Percentiles rank a stretch among this genome's conserved stretches.
Evolutionary conservation across 2,797 vertebrate species (phyloP).

Genomic region (Clarias platycephalus): DNA sequence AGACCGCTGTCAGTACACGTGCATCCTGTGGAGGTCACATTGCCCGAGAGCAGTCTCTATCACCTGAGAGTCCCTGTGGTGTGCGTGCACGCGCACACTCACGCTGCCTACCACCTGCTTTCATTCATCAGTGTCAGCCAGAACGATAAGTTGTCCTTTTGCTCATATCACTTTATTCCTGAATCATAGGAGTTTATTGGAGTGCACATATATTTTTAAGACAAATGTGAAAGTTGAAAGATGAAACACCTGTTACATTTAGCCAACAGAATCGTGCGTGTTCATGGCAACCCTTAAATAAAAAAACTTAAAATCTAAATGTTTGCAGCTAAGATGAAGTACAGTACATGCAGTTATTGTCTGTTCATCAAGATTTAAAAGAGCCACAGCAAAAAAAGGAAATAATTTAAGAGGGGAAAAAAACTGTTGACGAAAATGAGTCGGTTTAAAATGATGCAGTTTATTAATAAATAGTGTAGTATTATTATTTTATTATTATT

Average conservation of each 20-base stretch:
- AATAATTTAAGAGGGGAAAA: neutral
- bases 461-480: neutral
- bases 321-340: neutral
- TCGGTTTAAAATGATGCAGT: neutral
- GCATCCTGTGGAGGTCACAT: conserved; percentile 33
- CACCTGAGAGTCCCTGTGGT: conserved; percentile 11
- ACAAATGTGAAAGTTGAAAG: no score
- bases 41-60: conserved; percentile 24
- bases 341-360: neutral
- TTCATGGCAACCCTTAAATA: neutral
- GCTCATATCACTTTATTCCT: conserved; percentile 1
- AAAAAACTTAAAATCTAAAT: neutral
- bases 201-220: neutral
- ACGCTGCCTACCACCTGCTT: conserved; percentile 36
- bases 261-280: neutral
- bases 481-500: neutral
- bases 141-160: conserved; percentile 4
- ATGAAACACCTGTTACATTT: neutral
- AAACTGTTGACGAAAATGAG: neutral
- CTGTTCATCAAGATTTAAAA: neutral
- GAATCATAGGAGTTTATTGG: neutral
- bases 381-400: neutral
- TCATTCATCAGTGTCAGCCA: conserved; percentile 29
- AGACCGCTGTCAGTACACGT: conserved; percentile 28
- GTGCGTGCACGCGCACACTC: neutral